These are phyloP conservation scores for Dryobota labecula DNA, from an alignment of 2,888 invertebrate genomes.

Conservation along the genomic window DNA sequence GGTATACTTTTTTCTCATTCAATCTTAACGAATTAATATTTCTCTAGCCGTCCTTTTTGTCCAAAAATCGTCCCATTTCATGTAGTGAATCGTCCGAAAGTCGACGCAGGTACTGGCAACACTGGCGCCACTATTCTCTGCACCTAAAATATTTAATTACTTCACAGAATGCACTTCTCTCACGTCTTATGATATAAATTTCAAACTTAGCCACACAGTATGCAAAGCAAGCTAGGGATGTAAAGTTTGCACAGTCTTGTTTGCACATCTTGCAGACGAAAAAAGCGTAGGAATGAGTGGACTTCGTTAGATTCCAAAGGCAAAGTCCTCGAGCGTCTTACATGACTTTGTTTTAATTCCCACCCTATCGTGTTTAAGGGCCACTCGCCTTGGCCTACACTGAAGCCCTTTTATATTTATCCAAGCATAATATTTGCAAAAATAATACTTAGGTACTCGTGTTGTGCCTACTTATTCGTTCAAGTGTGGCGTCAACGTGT, in stretches of 20 bases:
- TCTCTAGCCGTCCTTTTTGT: no score
- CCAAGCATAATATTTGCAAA: slow-evolving; percentile 55
- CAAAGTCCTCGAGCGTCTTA: slow-evolving; percentile 46
- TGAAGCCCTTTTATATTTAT: slow-evolving; percentile 53
- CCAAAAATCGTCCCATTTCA: no score
- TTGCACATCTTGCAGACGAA: slow-evolving; percentile 26
- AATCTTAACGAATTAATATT: no score
- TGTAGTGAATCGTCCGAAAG: no score
- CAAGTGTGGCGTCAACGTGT: slow-evolving; percentile 30
- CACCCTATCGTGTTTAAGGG: slow-evolving; percentile 51
- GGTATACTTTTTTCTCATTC: no score
- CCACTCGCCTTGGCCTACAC: slow-evolving; percentile 39
- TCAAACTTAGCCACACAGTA: slow-evolving; percentile 2
- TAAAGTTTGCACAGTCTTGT: slow-evolving; percentile 32
- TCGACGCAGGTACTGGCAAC: no score
- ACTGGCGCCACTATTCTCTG: no score
- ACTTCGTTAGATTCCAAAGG: slow-evolving; percentile 60
- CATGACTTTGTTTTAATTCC: slow-evolving; percentile 58
- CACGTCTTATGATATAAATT: not conserved
- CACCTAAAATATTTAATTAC: not conserved
- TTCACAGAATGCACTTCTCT: not conserved
- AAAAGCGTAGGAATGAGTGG: slow-evolving; percentile 40
- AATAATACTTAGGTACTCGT: slow-evolving; percentile 36
- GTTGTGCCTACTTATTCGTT: slow-evolving; percentile 37
- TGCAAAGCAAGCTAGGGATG: slow-evolving; percentile 12